These are phyloP conservation scores for Mobula birostris DNA, from an alignment of 2,113 vertebrate genomes.

Conservation along the genomic window DNA sequence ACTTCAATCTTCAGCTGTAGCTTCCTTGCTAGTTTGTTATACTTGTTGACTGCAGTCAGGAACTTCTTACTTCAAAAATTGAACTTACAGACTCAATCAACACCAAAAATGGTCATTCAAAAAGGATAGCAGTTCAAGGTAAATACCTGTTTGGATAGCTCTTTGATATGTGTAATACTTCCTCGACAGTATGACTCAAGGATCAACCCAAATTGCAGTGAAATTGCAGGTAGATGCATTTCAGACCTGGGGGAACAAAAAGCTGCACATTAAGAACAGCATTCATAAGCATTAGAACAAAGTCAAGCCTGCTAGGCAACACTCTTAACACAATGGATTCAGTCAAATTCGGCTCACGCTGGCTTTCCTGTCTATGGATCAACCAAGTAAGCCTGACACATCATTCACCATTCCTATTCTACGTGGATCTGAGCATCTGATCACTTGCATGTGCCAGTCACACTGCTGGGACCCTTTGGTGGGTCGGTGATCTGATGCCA, in stretches of 20 bases:
- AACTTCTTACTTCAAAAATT: background rate
- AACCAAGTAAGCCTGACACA: too few species aligned
- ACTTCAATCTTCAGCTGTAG: background rate
- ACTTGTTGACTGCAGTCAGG: background rate
- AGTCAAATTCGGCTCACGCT: too few species aligned
- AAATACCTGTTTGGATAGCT: constrained; percentile 86
- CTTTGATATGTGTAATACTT: constrained; percentile 91
- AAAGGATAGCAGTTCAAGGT: background rate
- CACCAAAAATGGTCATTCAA: background rate
- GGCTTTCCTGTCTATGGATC: too few species aligned
- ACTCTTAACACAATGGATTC: background rate
- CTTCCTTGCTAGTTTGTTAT: background rate
- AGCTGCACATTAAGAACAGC: background rate
- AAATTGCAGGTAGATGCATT: constrained; percentile 84
- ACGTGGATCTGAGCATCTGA: too few species aligned
- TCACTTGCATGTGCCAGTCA: too few species aligned
- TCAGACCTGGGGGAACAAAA: constrained; percentile 69
- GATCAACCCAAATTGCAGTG: constrained; percentile 84
- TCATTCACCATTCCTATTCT: too few species aligned
- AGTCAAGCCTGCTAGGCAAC: background rate
- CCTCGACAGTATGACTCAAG: constrained; percentile 92
- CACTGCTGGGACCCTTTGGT: too few species aligned
- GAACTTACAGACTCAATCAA: background rate
- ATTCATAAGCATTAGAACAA: background rate
- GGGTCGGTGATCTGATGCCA: too few species aligned